Conservation (phyloP, 2,797 vertebrate genomes). For the Peromyscus melanophrys region DNA sequence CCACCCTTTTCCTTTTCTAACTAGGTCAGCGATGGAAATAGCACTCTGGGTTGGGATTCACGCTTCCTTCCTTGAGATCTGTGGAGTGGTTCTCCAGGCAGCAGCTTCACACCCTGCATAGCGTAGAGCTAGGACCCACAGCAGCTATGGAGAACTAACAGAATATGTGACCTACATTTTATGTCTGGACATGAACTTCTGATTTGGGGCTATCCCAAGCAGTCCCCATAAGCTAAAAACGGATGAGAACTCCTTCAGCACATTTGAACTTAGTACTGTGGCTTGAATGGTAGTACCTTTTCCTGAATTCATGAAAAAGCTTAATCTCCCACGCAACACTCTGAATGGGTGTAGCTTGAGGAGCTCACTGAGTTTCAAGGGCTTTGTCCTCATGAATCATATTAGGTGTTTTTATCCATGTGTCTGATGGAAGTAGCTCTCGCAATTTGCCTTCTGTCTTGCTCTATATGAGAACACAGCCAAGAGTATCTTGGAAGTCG, state of each 20-base stretch:
- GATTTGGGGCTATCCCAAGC: too few species aligned
- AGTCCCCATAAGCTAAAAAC: not conserved
- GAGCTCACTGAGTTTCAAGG: not conserved
- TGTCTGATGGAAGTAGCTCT: not conserved
- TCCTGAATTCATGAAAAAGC: not conserved
- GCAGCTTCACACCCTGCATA: not conserved
- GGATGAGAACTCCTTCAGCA: not conserved
- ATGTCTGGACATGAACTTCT: not conserved
- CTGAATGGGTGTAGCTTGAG: not conserved
- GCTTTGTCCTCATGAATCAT: not conserved
- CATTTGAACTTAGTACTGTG: not conserved
- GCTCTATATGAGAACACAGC: not conserved
- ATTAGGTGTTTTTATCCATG: not conserved
- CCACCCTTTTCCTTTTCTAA: not conserved
- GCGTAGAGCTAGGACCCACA: not conserved
- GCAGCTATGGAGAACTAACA: not conserved
- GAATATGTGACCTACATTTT: not conserved
- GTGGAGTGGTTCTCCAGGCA: not conserved
- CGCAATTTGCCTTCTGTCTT: not conserved
- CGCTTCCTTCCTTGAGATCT: not conserved
- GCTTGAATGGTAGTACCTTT: not conserved
- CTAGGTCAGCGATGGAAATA: slow-evolving; percentile 35
- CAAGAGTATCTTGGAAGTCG: not conserved
- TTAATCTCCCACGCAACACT: not conserved
- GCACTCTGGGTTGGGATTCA: not conserved